These are phyloP conservation scores for Drosophila robusta DNA, from an alignment of 2,888 invertebrate species.

Conservation along the genomic window DNA sequence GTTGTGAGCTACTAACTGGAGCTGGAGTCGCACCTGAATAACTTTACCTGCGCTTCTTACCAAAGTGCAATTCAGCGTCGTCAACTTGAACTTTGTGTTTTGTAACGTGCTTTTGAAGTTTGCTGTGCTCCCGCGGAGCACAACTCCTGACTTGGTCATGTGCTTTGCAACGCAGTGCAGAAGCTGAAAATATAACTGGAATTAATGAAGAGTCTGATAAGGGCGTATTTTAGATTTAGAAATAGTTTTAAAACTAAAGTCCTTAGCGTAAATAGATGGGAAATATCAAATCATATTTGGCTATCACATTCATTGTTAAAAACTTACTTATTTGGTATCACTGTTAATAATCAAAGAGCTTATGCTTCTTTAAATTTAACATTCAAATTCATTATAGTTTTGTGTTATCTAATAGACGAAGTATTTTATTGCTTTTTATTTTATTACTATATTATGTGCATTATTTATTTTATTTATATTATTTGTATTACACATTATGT, in stretches of 20 bases:
- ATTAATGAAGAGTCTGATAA: not conserved
- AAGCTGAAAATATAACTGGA: not conserved
- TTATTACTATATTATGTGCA: too few species aligned
- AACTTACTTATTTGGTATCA: too few species aligned
- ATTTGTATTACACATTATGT: too few species aligned
- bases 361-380: too few species aligned
- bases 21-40: conserved; percentile 40
- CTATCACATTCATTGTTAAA: too few species aligned
- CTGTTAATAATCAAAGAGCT: too few species aligned
- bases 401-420: too few species aligned
- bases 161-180: conserved; percentile 13
- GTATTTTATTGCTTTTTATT: too few species aligned
- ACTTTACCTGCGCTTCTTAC: conserved; percentile 53
- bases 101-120: conserved; percentile 39
- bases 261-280: too few species aligned
- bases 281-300: too few species aligned
- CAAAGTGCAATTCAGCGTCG: conserved; percentile 73
- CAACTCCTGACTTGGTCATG: conserved; percentile 25
- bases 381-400: too few species aligned
- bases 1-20: not conserved
- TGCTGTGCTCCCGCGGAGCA: conserved; percentile 1
- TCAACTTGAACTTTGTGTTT: conserved; percentile 71
- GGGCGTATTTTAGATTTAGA: not conserved
- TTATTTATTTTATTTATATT: too few species aligned
- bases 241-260: not conserved